These are phyloP conservation scores for Phrynosoma blainvillii DNA, from an alignment of 2,113 vertebrate genomes.

Conservation along the genomic window DNA sequence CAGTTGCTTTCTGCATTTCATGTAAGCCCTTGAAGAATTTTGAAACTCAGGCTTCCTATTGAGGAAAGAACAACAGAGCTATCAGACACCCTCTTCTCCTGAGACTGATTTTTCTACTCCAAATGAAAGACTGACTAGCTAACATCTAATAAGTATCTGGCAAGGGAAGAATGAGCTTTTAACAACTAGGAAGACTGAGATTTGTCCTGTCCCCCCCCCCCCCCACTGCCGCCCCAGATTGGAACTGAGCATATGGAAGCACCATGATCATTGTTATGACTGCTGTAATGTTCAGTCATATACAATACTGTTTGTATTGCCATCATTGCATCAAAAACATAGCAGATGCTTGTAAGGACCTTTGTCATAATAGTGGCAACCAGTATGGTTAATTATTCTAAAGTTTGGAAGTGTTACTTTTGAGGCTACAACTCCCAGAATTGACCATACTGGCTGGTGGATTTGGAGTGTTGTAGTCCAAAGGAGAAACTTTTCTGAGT, in stretches of 20 bases:
- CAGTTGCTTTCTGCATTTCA: neutral
- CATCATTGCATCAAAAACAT: neutral
- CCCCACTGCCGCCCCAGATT: neutral
- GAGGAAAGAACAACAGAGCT: neutral
- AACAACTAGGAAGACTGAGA: neutral
- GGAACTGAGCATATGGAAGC: neutral
- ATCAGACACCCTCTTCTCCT: neutral
- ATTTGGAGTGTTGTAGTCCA: too few relatives aligned
- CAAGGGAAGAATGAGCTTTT: neutral
- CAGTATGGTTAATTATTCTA: neutral
- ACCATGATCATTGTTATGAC: neutral
- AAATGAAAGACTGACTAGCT: neutral
- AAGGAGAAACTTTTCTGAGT: neutral
- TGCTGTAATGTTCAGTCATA: neutral
- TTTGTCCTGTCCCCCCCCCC: neutral
- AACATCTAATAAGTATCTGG: neutral
- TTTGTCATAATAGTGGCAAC: neutral
- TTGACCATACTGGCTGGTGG: neutral
- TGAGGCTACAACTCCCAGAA: neutral
- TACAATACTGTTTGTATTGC: neutral
- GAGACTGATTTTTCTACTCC: neutral
- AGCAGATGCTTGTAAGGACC: neutral
- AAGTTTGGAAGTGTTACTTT: too few relatives aligned
- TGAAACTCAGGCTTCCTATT: conserved; percentile 1
- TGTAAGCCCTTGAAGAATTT: conserved; percentile 15